Conservation (phyloP, 2,113 vertebrate genomes). For the Nibea albiflora region DNA sequence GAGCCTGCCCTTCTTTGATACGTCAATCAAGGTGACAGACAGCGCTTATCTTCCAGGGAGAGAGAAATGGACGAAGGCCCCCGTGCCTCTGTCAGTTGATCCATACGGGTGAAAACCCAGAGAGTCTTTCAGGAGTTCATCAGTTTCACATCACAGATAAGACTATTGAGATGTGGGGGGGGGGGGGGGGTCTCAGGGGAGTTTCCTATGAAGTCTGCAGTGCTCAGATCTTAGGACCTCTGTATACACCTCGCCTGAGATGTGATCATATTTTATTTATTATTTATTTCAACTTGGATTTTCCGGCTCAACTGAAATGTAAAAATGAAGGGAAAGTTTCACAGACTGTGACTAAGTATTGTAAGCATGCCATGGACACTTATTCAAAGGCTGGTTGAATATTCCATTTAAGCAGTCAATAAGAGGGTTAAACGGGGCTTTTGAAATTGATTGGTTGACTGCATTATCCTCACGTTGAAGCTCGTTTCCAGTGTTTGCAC, state of each 20-base stretch:
- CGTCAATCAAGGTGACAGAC: conserved; percentile 81
- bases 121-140: conserved; percentile 77
- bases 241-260: not conserved
- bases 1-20: conserved; percentile 65
- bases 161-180: conserved; percentile 51
- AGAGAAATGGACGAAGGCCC: conserved; percentile 66
- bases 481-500: not conserved
- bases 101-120: conserved; percentile 48
- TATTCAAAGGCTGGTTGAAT: not conserved
- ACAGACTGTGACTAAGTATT: not conserved
- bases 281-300: not conserved
- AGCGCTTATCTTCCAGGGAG: conserved; percentile 76
- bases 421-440: not conserved
- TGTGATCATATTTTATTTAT: conserved; percentile 35
- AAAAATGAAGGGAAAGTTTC: conserved; percentile 13
- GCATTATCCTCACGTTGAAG: not conserved
- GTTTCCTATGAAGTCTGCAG: conserved; percentile 5
- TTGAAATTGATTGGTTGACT: not conserved
- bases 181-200: not conserved
- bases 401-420: not conserved
- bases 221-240: conserved; percentile 10
- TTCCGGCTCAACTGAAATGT: not conserved
- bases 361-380: not conserved
- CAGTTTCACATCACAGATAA: conserved; percentile 79
- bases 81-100: conserved; percentile 67